Evolutionary conservation across 2,113 vertebrate species (phyloP).

Genomic region (Semnornis frantzii): DNA sequence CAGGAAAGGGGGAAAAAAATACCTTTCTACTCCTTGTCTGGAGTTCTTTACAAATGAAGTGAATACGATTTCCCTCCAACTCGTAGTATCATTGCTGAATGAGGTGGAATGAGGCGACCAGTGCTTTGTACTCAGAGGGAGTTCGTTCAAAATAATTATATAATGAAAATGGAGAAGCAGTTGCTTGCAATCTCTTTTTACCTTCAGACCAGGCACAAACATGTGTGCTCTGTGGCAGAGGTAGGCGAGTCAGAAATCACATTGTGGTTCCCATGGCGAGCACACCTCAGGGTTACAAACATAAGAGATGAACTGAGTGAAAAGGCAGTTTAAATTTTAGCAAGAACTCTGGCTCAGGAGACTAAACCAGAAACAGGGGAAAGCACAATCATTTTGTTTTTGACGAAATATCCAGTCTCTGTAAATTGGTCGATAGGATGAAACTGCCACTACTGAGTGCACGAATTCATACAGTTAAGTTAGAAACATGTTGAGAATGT

Average conservation of each 20-base stretch:
- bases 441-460: neutral
- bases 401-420: neutral
- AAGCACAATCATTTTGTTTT: neutral
- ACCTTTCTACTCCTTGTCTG: neutral
- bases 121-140: neutral
- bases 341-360: neutral
- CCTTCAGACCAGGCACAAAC: neutral
- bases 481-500: neutral
- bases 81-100: neutral
- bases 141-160: neutral
- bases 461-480: neutral
- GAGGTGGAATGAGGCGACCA: neutral
- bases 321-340: neutral
- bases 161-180: neutral
- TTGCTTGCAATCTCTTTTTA: neutral
- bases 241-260: neutral
- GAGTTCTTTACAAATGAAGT: neutral
- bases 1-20: no score
- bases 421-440: neutral
- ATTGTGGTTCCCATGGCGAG: neutral
- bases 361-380: neutral
- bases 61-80: neutral
- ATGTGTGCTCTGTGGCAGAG: neutral
- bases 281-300: neutral
- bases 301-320: neutral